A percentile compares a stretch with the other conserved stretches of the same genome.
Conservation (phyloP, 2,888 invertebrate genomes). For the Amaurobius ferox region DNA sequence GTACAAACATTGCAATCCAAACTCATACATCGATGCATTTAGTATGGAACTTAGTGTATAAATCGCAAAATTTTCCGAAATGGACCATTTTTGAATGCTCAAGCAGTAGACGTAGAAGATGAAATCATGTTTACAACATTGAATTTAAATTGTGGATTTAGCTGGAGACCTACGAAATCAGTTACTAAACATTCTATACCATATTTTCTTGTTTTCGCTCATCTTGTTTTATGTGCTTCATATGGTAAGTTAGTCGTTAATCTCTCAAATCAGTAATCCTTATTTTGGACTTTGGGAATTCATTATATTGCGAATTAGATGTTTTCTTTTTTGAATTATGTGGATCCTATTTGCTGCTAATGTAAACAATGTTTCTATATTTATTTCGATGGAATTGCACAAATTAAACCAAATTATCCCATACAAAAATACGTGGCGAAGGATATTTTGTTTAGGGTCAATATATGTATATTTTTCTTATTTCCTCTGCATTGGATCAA, state of each 20-base stretch:
- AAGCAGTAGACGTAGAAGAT: slow-evolving; percentile 29
- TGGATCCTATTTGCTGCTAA: no score
- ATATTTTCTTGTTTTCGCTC: slow-evolving; percentile 55
- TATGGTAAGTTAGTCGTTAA: slow-evolving; percentile 53
- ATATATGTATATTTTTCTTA: no score
- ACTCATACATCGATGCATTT: background rate
- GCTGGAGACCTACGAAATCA: slow-evolving; percentile 24
- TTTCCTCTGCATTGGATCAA: no score
- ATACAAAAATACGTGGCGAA: no score
- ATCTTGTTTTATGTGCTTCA: slow-evolving; percentile 50
- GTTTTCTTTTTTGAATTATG: no score
- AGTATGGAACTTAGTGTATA: background rate
- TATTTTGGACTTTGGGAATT: no score
- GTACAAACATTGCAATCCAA: slow-evolving; percentile 52
- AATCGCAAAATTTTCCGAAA: background rate
- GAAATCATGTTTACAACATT: slow-evolving; percentile 42
- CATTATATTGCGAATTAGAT: no score
- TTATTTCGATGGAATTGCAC: no score
- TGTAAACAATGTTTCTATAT: no score
- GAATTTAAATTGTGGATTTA: slow-evolving; percentile 1
- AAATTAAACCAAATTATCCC: no score
- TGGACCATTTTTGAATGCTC: background rate
- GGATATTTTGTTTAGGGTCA: no score
- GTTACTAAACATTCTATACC: slow-evolving; percentile 39
- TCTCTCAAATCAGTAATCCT: no score